phyloP scores from a whole-genome alignment of 2,888 invertebrate genomes.

The Clistopyga incitator region DNA sequence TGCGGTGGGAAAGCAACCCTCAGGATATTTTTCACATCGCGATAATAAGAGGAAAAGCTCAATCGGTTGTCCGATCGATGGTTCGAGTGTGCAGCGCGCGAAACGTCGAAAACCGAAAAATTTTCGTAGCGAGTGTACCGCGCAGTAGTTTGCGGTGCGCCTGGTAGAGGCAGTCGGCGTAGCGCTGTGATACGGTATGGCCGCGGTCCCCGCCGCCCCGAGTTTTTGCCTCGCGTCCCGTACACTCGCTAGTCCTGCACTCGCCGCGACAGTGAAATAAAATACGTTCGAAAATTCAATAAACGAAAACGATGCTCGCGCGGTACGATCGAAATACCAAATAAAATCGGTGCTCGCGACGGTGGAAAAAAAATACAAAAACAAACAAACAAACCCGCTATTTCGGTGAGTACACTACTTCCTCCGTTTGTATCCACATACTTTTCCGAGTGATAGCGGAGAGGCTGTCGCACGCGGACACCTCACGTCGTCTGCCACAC shows the following conservation, averaged over 20 bases:
- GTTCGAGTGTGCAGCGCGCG: not conserved
- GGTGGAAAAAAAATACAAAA: constrained; percentile 18
- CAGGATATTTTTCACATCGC: no score
- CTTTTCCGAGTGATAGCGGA: constrained; percentile 2
- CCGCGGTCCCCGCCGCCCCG: constrained; percentile 71
- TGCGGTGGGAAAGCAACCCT: no score
- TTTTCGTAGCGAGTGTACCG: constrained; percentile 75
- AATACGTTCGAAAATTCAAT: not conserved
- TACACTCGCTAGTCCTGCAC: constrained; percentile 10
- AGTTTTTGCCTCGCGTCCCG: constrained; percentile 72
- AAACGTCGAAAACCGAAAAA: constrained; percentile 44
- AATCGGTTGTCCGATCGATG: not conserved
- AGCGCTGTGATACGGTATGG: constrained; percentile 81
- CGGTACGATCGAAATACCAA: not conserved
- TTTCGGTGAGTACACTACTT: constrained; percentile 52
- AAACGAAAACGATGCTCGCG: constrained; percentile 13
- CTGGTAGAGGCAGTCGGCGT: constrained; percentile 80
- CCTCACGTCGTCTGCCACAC: constrained; percentile 78
- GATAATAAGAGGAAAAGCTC: not conserved
- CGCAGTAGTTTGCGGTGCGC: constrained; percentile 76
- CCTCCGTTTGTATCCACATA: not conserved
- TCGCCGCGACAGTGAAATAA: constrained; percentile 40
- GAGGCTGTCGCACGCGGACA: constrained; percentile 71
- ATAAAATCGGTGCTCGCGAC: constrained; percentile 14
- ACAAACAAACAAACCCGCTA: not conserved